phyloP scores from a whole-genome alignment of 1,140 invertebrate species.

The Medauroidea extradentata region DNA sequence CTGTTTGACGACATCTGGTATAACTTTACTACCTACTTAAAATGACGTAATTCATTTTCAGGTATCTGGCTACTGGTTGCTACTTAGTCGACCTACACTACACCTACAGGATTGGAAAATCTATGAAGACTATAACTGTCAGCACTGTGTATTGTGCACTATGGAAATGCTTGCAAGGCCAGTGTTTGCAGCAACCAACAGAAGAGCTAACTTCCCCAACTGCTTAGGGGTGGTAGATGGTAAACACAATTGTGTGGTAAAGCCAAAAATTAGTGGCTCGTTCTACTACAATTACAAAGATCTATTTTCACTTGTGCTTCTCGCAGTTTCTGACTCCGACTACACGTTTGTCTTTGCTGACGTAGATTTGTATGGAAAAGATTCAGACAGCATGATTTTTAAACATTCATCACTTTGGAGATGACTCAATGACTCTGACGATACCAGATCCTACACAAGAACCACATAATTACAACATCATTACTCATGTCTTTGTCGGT shows the following conservation, averaged over 20 bases:
- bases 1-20: too few relatives aligned
- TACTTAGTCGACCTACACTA: constrained; percentile 34
- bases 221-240: constrained; percentile 37
- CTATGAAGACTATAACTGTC: constrained; percentile 29
- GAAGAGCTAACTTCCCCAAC: constrained; percentile 34
- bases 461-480: constrained; percentile 5
- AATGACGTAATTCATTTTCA: constrained; percentile 24
- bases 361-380: constrained; percentile 36
- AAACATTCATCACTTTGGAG: constrained; percentile 12
- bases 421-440: constrained; percentile 4
- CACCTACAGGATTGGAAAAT: constrained; percentile 32
- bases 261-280: constrained; percentile 28
- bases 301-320: constrained; percentile 36
- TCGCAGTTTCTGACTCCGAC: constrained; percentile 38
- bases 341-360: constrained; percentile 40
- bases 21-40: too few relatives aligned
- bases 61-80: constrained; percentile 32
- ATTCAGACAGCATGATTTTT: constrained; percentile 29
- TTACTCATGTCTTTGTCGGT: constrained; percentile 36
- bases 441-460: constrained; percentile 4
- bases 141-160: constrained; percentile 29
- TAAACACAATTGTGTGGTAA: constrained; percentile 32
- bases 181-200: constrained; percentile 25
- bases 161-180: constrained; percentile 26
- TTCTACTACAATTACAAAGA: constrained; percentile 38